These are phyloP conservation scores for Bovichtus variegatus DNA, from an alignment of 2,797 vertebrate genomes.

Conservation along the genomic window DNA sequence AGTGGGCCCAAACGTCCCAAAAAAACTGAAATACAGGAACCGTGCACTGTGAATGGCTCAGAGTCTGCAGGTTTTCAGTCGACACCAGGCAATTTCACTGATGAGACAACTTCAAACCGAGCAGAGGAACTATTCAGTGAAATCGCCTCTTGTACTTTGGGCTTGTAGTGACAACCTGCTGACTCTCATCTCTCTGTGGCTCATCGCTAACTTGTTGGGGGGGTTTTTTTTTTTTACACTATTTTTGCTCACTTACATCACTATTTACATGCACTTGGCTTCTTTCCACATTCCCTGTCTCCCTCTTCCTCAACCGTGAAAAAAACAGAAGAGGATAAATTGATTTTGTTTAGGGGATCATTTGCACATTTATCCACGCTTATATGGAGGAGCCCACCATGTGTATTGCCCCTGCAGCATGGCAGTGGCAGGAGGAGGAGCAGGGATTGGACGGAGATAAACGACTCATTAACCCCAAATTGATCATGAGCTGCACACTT, in stretches of 20 bases:
- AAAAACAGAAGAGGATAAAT: slow-evolving; percentile 62
- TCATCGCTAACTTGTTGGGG: slow-evolving; percentile 3
- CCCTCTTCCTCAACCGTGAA: slow-evolving; percentile 31
- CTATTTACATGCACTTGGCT: slow-evolving; percentile 7
- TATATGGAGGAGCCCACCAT: slow-evolving; percentile 55
- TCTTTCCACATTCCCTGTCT: slow-evolving; percentile 34
- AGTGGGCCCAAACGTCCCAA: background rate
- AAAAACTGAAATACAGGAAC: slow-evolving; percentile 14
- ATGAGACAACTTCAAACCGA: slow-evolving; percentile 40
- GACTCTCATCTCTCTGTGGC: slow-evolving; percentile 1
- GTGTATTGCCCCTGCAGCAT: slow-evolving; percentile 48
- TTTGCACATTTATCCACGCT: slow-evolving; percentile 69
- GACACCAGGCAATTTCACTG: slow-evolving; percentile 10
- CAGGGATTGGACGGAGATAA: slow-evolving; percentile 77
- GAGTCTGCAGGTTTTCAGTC: slow-evolving; percentile 33
- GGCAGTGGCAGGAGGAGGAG: slow-evolving; percentile 55
- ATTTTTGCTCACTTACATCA: slow-evolving; percentile 21
- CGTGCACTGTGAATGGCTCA: background rate
- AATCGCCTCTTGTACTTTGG: slow-evolving; percentile 18
- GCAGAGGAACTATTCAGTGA: slow-evolving; percentile 15
- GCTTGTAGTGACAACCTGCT: slow-evolving; percentile 20
- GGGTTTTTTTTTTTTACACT: slow-evolving; percentile 30
- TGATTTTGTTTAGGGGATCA: slow-evolving; percentile 79
- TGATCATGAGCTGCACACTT: slow-evolving; percentile 81
- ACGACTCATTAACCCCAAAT: slow-evolving; percentile 85